Conservation (phyloP, 2,888 invertebrate genomes). For the Melieria picta region DNA sequence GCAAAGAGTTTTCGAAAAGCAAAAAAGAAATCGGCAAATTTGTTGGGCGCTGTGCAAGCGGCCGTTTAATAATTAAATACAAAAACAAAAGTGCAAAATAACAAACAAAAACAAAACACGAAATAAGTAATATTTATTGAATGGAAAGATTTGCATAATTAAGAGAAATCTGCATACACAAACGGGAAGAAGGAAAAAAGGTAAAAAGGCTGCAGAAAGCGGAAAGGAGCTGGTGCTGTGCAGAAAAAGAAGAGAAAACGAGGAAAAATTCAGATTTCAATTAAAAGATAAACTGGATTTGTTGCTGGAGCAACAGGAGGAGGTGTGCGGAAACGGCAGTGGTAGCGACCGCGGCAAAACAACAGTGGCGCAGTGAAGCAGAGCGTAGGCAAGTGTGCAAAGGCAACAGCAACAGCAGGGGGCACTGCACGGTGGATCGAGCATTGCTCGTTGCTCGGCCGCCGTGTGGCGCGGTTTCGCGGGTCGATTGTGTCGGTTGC, state of each 20-base stretch:
- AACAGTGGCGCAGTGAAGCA: constrained; percentile 5
- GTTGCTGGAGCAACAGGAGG: neutral
- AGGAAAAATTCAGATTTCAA: constrained; percentile 20
- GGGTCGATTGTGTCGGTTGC: constrained; percentile 6
- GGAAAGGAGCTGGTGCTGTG: too few species aligned
- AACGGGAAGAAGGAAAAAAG: too few species aligned
- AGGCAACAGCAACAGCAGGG: neutral
- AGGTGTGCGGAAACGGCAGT: neutral
- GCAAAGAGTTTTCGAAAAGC: too few species aligned
- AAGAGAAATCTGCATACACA: too few species aligned
- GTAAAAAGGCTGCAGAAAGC: too few species aligned
- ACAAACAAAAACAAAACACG: too few species aligned
- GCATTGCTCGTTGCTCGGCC: constrained; percentile 29
- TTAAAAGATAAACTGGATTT: constrained; percentile 36
- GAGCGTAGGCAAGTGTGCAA: neutral
- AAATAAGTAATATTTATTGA: too few species aligned
- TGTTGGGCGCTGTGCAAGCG: too few species aligned
- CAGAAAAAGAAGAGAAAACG: neutral
- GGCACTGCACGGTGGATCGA: constrained; percentile 5
- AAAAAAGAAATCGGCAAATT: too few species aligned
- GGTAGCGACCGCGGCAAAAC: neutral
- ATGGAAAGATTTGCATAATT: too few species aligned
- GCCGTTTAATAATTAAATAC: too few species aligned
- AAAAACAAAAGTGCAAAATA: too few species aligned
- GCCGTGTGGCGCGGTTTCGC: constrained; percentile 3